Percentiles rank a stretch among this genome's conserved stretches.
These are phyloP conservation scores for Drosophila villosipedis DNA, from an alignment of 2,888 invertebrate species.

Conservation along the genomic window DNA sequence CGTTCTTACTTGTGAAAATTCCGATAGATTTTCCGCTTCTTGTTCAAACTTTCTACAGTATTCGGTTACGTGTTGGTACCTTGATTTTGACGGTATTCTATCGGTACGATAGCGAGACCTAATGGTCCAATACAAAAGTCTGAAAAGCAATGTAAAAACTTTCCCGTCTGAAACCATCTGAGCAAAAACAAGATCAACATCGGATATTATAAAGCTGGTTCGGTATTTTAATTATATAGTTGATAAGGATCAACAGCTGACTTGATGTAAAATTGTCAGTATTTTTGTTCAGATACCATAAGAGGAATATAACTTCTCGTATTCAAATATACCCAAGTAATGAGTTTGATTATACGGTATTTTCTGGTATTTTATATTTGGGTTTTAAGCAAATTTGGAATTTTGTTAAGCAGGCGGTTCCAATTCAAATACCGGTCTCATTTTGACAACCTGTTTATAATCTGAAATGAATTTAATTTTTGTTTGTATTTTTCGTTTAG, in stretches of 20 bases:
- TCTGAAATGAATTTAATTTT: background rate
- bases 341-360: background rate
- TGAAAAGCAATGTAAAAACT: background rate
- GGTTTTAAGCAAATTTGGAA: background rate
- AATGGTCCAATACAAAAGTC: background rate
- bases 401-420: background rate
- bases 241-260: background rate
- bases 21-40: background rate
- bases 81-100: background rate
- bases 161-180: background rate
- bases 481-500: conserved; percentile 75
- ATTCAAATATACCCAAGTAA: background rate
- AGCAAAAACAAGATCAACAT: background rate
- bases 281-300: too few relatives aligned
- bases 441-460: background rate
- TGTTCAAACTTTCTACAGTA: background rate
- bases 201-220: background rate
- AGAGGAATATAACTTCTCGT: background rate
- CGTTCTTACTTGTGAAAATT: background rate
- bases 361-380: background rate
- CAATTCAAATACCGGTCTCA: background rate
- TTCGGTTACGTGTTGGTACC: background rate
- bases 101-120: background rate
- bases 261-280: background rate
- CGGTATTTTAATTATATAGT: background rate